Percentiles rank a stretch among this genome's conserved stretches.
Conservation (phyloP, 2,888 invertebrate species). For the Acleris literana region DNA sequence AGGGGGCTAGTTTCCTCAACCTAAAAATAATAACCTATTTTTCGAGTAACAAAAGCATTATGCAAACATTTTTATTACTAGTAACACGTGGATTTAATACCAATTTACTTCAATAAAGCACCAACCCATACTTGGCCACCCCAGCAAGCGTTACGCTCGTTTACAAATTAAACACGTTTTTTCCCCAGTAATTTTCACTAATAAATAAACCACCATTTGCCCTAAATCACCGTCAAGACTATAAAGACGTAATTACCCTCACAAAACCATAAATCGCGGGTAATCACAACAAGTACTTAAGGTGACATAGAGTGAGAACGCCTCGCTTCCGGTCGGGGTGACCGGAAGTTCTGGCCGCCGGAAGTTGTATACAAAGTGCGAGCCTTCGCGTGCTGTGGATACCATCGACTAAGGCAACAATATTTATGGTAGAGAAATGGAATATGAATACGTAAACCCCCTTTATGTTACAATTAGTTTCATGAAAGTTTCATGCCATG, state of each 20-base stretch:
- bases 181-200: slow-evolving; percentile 28
- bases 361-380: slow-evolving; percentile 37
- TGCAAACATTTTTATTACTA: too few relatives aligned
- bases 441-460: slow-evolving; percentile 33
- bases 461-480: neutral
- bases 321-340: slow-evolving; percentile 34
- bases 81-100: too few relatives aligned
- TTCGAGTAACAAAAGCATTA: too few relatives aligned
- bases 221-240: slow-evolving; percentile 29
- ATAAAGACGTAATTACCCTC: slow-evolving; percentile 36
- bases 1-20: too few relatives aligned
- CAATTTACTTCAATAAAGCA: too few relatives aligned
- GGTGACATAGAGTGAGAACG: slow-evolving; percentile 37
- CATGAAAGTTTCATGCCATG: neutral
- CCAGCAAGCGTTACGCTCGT: neutral
- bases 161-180: slow-evolving; percentile 14
- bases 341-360: slow-evolving; percentile 31
- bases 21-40: too few relatives aligned
- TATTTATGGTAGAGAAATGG: slow-evolving; percentile 28
- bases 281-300: slow-evolving; percentile 37
- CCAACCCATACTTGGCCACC: neutral
- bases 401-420: slow-evolving; percentile 16
- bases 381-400: slow-evolving; percentile 34
- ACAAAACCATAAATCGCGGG: slow-evolving; percentile 23
- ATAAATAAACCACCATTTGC: slow-evolving; percentile 26